Evolutionary conservation across 2,888 invertebrate species (phyloP).

Genomic region (Idaea straminata): DNA sequence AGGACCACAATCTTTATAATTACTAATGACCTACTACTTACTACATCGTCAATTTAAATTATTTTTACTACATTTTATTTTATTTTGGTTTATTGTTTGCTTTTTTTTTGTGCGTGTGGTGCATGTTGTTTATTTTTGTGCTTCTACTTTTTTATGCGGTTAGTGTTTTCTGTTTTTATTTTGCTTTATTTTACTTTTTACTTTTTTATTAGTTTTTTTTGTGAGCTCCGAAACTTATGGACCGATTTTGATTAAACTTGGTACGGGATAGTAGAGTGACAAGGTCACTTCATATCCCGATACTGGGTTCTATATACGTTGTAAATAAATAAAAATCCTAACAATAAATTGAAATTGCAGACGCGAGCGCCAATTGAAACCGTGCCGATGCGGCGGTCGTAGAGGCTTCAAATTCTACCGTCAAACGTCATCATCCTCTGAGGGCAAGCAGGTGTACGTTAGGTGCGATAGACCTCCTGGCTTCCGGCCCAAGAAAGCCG

Average conservation of each 20-base stretch:
- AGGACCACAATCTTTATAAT: too few relatives aligned
- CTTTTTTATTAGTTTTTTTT: not conserved
- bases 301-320: not conserved
- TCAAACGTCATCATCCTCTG: constrained; percentile 62
- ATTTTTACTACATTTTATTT: not conserved
- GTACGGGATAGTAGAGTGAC: not conserved
- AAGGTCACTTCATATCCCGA: too few relatives aligned
- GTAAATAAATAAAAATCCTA: not conserved
- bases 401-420: constrained; percentile 49
- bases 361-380: constrained; percentile 50
- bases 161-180: not conserved
- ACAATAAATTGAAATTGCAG: constrained; percentile 28
- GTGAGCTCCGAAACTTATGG: not conserved
- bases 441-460: constrained; percentile 32
- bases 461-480: constrained; percentile 19
- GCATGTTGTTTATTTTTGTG: not conserved
- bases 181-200: not conserved
- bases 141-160: not conserved
- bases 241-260: not conserved
- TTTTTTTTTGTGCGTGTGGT: not conserved
- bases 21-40: too few relatives aligned
- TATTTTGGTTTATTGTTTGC: not conserved
- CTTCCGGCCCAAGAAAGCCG: constrained; percentile 41
- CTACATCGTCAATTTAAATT: not conserved
- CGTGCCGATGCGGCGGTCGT: constrained; percentile 59